Evolutionary conservation across 2,888 invertebrate species (phyloP).

Genomic region (Tetragonula carbonaria): DNA sequence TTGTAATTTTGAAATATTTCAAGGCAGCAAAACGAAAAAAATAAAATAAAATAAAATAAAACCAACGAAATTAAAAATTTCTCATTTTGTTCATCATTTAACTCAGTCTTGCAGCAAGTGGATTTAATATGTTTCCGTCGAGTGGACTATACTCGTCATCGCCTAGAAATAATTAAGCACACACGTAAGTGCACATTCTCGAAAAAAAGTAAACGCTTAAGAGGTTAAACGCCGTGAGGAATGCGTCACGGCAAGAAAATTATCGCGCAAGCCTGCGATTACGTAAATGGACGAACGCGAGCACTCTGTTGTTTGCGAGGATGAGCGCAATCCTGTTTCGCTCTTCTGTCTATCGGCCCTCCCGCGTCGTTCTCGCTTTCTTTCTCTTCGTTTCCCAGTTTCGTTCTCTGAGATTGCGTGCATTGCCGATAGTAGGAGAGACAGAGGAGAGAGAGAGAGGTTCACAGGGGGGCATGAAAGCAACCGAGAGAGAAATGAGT

Average conservation of each 20-base stretch:
- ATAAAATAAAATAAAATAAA: too few relatives aligned
- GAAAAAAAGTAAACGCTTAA: too few relatives aligned
- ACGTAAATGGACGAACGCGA: constrained; percentile 67
- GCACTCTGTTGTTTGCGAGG: neutral
- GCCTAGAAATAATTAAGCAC: too few relatives aligned
- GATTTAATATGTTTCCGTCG: too few relatives aligned
- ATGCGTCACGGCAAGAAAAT: constrained; percentile 75
- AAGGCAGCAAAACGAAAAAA: too few relatives aligned
- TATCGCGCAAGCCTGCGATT: constrained; percentile 73
- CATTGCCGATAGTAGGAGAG: neutral
- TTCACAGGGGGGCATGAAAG: constrained; percentile 36
- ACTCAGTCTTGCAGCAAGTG: too few relatives aligned
- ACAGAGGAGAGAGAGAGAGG: neutral
- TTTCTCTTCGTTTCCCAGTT: neutral
- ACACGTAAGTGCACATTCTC: too few relatives aligned
- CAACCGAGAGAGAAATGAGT: constrained; percentile 25
- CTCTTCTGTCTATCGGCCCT: neutral
- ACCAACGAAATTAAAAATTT: too few relatives aligned
- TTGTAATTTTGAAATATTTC: too few relatives aligned
- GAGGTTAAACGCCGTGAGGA: constrained; percentile 72
- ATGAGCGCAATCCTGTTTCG: constrained; percentile 5
- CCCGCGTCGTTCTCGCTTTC: too few relatives aligned
- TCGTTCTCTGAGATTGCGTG: neutral
- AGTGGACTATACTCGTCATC: too few relatives aligned
- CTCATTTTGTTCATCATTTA: too few relatives aligned